Conservation (phyloP, 2,797 vertebrate species). For the Heliangelus exortis region DNA sequence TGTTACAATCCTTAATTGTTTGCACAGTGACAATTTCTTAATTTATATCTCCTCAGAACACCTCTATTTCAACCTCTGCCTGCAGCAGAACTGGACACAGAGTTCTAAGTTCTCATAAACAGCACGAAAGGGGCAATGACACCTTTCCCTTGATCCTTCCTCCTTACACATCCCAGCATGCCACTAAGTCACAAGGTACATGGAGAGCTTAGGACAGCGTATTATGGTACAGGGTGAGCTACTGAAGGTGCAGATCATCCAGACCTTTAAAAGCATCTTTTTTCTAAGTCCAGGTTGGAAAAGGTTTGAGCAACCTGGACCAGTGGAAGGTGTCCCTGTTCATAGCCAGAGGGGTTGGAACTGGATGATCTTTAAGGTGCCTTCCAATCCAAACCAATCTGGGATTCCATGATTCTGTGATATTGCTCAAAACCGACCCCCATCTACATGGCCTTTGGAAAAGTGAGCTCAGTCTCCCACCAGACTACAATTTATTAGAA, state of each 20-base stretch:
- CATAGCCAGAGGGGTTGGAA: too few species aligned
- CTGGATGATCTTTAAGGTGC: too few species aligned
- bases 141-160: neutral
- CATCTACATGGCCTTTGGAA: neutral
- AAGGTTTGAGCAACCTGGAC: too few species aligned
- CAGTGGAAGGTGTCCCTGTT: too few species aligned
- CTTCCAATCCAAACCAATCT: too few species aligned
- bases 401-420: too few species aligned
- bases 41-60: neutral
- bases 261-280: neutral
- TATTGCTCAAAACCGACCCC: neutral
- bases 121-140: accelerated
- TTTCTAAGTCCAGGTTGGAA: too few species aligned
- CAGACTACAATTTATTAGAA: neutral
- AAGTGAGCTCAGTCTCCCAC: neutral
- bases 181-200: neutral
- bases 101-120: neutral
- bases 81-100: neutral
- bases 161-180: neutral
- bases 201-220: accelerated
- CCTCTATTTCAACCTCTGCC: neutral
- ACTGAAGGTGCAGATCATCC: neutral
- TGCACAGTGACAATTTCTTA: accelerated
- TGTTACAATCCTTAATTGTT: neutral
- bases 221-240: neutral